Evolutionary conservation across 2,113 vertebrate genomes (phyloP), one percentile per base, ranked within the genome.

Genomic region (Morone chrysops): DNA sequence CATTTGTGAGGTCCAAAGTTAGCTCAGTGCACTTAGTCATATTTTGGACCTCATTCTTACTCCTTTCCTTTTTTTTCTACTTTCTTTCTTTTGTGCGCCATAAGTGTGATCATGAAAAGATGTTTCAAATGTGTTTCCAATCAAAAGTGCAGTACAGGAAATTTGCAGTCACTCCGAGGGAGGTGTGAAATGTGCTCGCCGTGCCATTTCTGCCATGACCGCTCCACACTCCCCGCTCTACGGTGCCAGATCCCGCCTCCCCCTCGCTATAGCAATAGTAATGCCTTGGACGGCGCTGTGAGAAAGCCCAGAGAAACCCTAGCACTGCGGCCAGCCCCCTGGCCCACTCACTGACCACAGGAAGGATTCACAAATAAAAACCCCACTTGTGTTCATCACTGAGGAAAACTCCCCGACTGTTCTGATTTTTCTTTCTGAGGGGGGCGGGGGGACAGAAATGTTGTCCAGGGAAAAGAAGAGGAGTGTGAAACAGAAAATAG

Each of bases 131-230:
- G 87, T 92, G 89, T 92, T 92, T 93, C 85, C 88, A 91, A 93
- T 92, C 90, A 88, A 91, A 91, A 88, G 85, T 89, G 73, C 92
- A 83, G 88, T 88, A 89, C 92, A 94, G 93, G 93, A 95, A 95
- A 95, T 95, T 93, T 94, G 85, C 93, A 94, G 92, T 95, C 92
- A 89, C 87, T 93, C 91, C 83, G 82, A 92, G 89, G 91, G 90
- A 93, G 90, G 93, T 95, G 94, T 95, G 93, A 95, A 95, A 95
- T 93, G 92, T 93, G 89, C 89, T 92, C 85, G 78, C 90, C 81
- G 90, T 91, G 94, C 93, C 95, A 94, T 94, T 95, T 93, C 85
- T 91, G 88, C 85, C 85, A 93, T 92, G 91, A 93, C 91, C 92
- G 87, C 88, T 90, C 87, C 81, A 80, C 91, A 75, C 86, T 89